Evolutionary conservation across 2,113 vertebrate genomes (phyloP).

Genomic region (Isurus oxyrinchus): DNA sequence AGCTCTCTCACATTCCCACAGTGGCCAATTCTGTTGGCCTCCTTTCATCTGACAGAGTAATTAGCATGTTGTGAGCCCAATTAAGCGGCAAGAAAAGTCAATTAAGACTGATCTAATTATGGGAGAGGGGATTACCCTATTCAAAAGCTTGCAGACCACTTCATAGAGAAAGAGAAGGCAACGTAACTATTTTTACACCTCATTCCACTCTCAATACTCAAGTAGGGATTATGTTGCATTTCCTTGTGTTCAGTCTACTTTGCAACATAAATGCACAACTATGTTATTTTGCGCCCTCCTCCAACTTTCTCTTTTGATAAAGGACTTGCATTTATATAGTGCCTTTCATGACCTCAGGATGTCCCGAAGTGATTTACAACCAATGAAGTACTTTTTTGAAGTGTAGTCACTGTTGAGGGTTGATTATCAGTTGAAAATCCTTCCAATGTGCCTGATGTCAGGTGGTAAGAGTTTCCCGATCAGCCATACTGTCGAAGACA

Average conservation of each 20-base stretch:
- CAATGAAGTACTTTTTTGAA: too few relatives aligned
- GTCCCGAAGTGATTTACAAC: too few relatives aligned
- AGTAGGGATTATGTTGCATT: neutral
- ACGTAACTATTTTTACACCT: neutral
- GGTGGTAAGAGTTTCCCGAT: too few relatives aligned
- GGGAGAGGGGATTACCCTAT: neutral
- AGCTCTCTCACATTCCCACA: neutral
- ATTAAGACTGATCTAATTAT: conserved; percentile 33
- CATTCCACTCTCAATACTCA: neutral
- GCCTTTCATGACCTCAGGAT: too few relatives aligned
- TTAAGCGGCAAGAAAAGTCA: neutral
- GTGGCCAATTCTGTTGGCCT: neutral
- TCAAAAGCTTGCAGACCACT: neutral
- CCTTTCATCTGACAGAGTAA: neutral
- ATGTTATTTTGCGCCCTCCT: neutral
- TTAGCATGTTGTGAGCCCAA: conserved; percentile 31
- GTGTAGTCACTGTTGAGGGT: too few relatives aligned
- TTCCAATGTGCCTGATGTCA: too few relatives aligned
- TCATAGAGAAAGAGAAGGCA: neutral
- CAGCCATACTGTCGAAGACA: too few relatives aligned
- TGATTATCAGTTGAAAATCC: too few relatives aligned
- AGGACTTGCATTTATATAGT: too few relatives aligned
- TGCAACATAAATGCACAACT: neutral
- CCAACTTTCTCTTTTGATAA: neutral
- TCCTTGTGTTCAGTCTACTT: neutral